These are phyloP conservation scores for Agapornis canus DNA, from an alignment of 2,797 vertebrate species.

Conservation along the genomic window DNA sequence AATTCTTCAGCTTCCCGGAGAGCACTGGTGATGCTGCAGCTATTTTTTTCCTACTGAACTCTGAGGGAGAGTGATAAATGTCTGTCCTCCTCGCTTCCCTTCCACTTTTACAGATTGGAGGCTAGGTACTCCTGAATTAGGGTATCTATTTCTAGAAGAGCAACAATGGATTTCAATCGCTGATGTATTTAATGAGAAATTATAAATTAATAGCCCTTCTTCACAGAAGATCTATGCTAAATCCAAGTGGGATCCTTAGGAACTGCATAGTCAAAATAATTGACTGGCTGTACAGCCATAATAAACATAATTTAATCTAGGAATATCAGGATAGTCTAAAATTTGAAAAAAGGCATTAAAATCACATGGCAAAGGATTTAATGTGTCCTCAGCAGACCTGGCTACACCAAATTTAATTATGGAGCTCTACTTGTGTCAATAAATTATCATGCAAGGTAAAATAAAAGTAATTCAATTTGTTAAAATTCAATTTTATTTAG, in stretches of 20 bases:
- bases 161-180: slow-evolving; percentile 45
- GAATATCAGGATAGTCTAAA: slow-evolving; percentile 56
- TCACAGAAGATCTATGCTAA: slow-evolving; percentile 43
- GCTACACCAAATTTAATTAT: slow-evolving; percentile 73
- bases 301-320: slow-evolving; percentile 68
- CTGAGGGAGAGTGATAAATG: not conserved
- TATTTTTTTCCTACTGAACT: not conserved
- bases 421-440: slow-evolving; percentile 71
- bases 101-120: slow-evolving; percentile 20
- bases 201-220: slow-evolving; percentile 65
- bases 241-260: slow-evolving; percentile 51
- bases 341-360: slow-evolving; percentile 44
- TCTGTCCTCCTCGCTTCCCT: not conserved
- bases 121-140: slow-evolving; percentile 41
- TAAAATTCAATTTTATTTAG: slow-evolving; percentile 71
- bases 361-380: slow-evolving; percentile 51
- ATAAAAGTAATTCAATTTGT: slow-evolving; percentile 75
- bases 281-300: slow-evolving; percentile 38
- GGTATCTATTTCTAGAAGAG: slow-evolving; percentile 53
- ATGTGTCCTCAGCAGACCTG: slow-evolving; percentile 33
- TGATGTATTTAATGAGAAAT: slow-evolving; percentile 71
- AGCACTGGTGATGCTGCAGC: not conserved
- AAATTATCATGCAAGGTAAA: slow-evolving; percentile 78
- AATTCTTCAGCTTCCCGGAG: not conserved
- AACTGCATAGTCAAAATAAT: slow-evolving; percentile 47